Base-by-base conservation (phyloP, 2,888 invertebrate genomes). In the Cantharis lateralis region DNA sequence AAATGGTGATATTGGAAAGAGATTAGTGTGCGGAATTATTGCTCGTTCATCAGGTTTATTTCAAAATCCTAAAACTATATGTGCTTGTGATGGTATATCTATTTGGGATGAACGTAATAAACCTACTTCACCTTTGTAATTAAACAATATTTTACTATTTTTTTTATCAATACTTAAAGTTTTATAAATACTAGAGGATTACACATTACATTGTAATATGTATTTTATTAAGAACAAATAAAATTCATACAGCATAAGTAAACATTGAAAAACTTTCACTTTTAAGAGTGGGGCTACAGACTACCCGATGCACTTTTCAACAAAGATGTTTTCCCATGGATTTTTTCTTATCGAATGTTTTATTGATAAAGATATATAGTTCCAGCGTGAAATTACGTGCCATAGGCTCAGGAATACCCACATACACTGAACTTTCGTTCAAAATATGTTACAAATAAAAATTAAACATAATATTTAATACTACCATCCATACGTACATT, bases 21-120 rank as follows among this genome's bases (percentile, higher is more conserved):
- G 95, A 76, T 86, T 96, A 70, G 94, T 94, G 0, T 97, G 96
- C 87, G 97, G 97, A 0, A 93, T 97, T 10, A 96, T 97, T 82
- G 97, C 97, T 0, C 91, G 97, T 32, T 95, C 97, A 0, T 95
- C 97, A 0, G 96, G 96, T 0, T 89, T 97, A 10, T 94, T 96
- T 85, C 92, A 96, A 87, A 97, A 97, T 86, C 92, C 93, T 1
- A 97, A 97, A 85, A 92, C 93, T 11, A 93, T 97, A 72, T 97
- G 97, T 88, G 94, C 95, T 1, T 97, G 97, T 88, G 96, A 96
- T 89, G 97, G 97, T 0, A 91, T 95, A 0, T 93, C 95, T 0
- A 90, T 97, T 10, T 97, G 97, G 97, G 96, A 97, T 86, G 97
- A 97, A 87, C 89, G 92, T 68, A 91, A 93, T 78, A 89, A 90